Evolutionary conservation across 2,797 vertebrate genomes (phyloP).

Genomic region (Danio jaintianensis): DNA sequence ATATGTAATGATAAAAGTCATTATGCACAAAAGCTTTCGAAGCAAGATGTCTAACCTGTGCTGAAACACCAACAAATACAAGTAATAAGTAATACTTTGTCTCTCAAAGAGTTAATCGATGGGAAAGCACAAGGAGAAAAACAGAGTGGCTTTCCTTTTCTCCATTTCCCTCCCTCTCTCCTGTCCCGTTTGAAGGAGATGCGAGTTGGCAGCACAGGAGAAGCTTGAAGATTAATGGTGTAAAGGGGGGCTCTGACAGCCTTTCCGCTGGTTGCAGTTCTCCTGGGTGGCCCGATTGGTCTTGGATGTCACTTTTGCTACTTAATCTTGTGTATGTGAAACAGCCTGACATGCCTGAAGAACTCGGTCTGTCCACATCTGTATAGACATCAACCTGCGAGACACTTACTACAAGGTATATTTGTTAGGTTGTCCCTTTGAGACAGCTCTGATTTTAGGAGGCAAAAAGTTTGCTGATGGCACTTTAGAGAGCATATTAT

Average conservation of each 20-base stretch:
- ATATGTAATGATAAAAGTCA: constrained; percentile 1
- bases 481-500: too few species aligned
- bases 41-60: not conserved
- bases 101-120: constrained; percentile 86
- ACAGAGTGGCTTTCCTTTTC: constrained; percentile 76
- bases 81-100: constrained; percentile 72
- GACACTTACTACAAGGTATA: constrained; percentile 81
- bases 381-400: constrained; percentile 84
- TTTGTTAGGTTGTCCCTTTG: constrained; percentile 75
- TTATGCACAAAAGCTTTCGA: not conserved
- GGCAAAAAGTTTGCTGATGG: too few species aligned
- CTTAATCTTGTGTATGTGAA: constrained; percentile 99
- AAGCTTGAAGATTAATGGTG: constrained; percentile 97
- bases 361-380: constrained; percentile 78
- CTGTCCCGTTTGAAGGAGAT: constrained; percentile 93
- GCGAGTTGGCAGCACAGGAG: constrained; percentile 94
- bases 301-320: constrained; percentile 99
- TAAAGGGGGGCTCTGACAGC: constrained; percentile 94
- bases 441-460: not conserved
- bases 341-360: constrained; percentile 88
- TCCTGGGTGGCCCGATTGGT: constrained; percentile 98
- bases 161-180: constrained; percentile 60
- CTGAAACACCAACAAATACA: constrained; percentile 22
- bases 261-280: constrained; percentile 91
- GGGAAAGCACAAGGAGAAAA: constrained; percentile 72